Evolutionary conservation across 2,888 invertebrate genomes (phyloP).

Genomic region (Volucella inflata): DNA sequence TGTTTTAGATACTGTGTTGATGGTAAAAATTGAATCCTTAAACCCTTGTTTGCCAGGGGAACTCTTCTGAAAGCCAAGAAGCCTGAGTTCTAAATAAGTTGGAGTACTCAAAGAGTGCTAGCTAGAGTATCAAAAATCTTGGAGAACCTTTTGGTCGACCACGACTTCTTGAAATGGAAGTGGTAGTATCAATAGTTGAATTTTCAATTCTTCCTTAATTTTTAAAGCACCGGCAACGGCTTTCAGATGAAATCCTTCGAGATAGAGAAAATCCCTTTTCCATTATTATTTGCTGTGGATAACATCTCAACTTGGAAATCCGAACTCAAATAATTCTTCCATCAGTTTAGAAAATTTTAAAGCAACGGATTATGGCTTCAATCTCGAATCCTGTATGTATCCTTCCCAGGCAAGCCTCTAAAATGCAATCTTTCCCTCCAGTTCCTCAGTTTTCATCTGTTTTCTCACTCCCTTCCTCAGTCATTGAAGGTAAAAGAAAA

Average conservation of each 20-base stretch:
- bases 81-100: too few relatives aligned
- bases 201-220: too few relatives aligned
- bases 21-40: too few relatives aligned
- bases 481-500: slow-evolving; percentile 49
- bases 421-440: slow-evolving; percentile 64
- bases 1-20: too few relatives aligned
- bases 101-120: too few relatives aligned
- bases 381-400: slow-evolving; percentile 49
- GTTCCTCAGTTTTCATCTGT: background rate
- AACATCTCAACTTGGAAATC: slow-evolving; percentile 28
- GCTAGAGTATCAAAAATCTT: too few relatives aligned
- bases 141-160: too few relatives aligned
- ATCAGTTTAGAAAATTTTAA: slow-evolving; percentile 25
- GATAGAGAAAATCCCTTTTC: slow-evolving; percentile 3
- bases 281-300: slow-evolving; percentile 48
- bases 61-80: too few relatives aligned
- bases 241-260: background rate
- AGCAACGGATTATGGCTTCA: slow-evolving; percentile 63
- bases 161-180: too few relatives aligned
- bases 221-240: too few relatives aligned
- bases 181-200: too few relatives aligned
- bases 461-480: background rate
- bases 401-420: slow-evolving; percentile 60
- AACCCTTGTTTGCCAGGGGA: too few relatives aligned
- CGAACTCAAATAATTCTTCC: slow-evolving; percentile 43